phyloP scores from a whole-genome alignment of 2,888 invertebrate species.

The Oscheius sp. region DNA sequence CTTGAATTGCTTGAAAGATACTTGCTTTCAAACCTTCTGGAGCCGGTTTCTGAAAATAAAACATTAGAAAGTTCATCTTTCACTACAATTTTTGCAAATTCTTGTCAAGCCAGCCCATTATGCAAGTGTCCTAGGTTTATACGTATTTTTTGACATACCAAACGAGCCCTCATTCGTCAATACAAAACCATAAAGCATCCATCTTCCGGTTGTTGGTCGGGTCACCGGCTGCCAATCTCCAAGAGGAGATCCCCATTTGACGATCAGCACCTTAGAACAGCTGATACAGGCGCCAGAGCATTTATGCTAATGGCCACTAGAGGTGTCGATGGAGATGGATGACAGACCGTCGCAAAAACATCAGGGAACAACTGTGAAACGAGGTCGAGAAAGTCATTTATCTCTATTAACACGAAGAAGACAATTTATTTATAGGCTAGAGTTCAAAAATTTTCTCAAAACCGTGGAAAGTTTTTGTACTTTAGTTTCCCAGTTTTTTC shows the following conservation, averaged over 20 bases:
- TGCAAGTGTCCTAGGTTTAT: no score
- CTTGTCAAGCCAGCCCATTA: no score
- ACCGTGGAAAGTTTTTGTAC: not conserved
- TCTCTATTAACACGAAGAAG: no score
- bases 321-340: conserved; percentile 27
- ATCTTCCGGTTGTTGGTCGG: conserved; percentile 14
- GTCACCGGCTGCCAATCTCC: not conserved
- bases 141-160: not conserved
- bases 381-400: no score
- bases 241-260: conserved; percentile 1
- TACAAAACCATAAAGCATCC: conserved; percentile 7
- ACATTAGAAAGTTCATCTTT: no score
- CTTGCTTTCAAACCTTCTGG: not conserved
- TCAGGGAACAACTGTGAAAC: not conserved
- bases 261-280: conserved; percentile 7
- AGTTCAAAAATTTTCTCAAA: no score
- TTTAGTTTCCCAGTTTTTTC: not conserved
- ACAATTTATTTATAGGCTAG: no score
- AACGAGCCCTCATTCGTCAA: conserved; percentile 19
- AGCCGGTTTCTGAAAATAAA: no score
- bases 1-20: conserved; percentile 6
- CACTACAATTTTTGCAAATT: no score
- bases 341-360: not conserved
- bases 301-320: conserved; percentile 29
- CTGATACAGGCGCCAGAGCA: conserved; percentile 22